Evolutionary conservation across 2,888 invertebrate genomes (phyloP).

Genomic region (Apotomis turbidana): DNA sequence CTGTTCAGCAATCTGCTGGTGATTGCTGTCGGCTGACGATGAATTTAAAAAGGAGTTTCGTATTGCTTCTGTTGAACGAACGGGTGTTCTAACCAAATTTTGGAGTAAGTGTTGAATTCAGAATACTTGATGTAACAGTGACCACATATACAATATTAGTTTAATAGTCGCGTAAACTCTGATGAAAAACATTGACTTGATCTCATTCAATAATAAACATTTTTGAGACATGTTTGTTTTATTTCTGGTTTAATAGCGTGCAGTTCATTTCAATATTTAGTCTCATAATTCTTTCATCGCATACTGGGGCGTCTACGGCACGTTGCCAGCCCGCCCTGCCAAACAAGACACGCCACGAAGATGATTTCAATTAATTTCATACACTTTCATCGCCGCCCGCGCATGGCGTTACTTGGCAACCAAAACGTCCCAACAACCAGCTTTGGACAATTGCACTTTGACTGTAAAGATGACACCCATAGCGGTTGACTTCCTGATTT

Average conservation of each 20-base stretch:
- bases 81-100: too few species aligned
- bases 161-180: too few species aligned
- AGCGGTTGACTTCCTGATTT: background rate
- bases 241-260: background rate
- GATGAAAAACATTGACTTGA: too few species aligned
- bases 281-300: background rate
- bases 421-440: background rate
- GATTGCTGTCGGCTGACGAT: too few species aligned
- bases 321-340: conserved; percentile 23
- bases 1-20: too few species aligned
- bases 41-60: too few species aligned
- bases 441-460: background rate
- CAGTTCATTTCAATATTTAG: background rate
- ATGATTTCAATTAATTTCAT: conserved; percentile 34
- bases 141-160: too few species aligned
- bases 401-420: background rate
- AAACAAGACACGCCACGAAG: conserved; percentile 18
- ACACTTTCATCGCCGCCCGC: conserved; percentile 33
- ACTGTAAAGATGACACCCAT: background rate
- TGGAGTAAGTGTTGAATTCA: too few species aligned
- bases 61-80: too few species aligned
- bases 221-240: background rate
- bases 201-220: background rate
- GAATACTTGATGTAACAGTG: too few species aligned
- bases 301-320: conserved; percentile 25